Percentiles rank a stretch among this genome's conserved stretches.
Evolutionary conservation across 2,888 invertebrate genomes (phyloP).

Genomic region (Ochlodes sylvanus): DNA sequence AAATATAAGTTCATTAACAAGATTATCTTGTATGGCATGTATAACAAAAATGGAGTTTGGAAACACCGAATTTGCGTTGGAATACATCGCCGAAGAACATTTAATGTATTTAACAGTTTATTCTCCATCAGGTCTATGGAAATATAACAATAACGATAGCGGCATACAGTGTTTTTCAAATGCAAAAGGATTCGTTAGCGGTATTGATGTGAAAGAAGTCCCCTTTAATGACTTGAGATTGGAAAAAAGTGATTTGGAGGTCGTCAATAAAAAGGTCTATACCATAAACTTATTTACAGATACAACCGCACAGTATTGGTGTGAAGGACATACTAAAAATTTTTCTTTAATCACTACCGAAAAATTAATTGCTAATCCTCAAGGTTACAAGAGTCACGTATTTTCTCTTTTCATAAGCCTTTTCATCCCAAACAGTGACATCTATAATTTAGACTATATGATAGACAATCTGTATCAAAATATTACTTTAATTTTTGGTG

Average conservation of each 20-base stretch:
- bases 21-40: constrained; percentile 72
- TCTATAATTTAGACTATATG: constrained; percentile 49
- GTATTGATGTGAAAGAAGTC: constrained; percentile 69
- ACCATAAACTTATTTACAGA: constrained; percentile 78
- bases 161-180: constrained; percentile 87
- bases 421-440: constrained; percentile 49
- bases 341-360: constrained; percentile 79
- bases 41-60: constrained; percentile 59
- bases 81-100: constrained; percentile 60
- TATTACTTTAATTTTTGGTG: constrained; percentile 58
- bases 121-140: constrained; percentile 82
- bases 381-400: constrained; percentile 65
- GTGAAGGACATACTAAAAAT: constrained; percentile 84
- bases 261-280: constrained; percentile 74
- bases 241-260: constrained; percentile 37
- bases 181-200: constrained; percentile 78
- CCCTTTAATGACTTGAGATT: constrained; percentile 53
- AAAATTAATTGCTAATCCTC: constrained; percentile 79
- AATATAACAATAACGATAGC: constrained; percentile 67
- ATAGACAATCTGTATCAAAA: constrained; percentile 51
- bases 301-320: constrained; percentile 87
- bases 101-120: constrained; percentile 81
- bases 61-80: constrained; percentile 66
- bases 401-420: constrained; percentile 68
- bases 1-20: constrained; percentile 45